Evolutionary conservation across 2,797 vertebrate genomes (phyloP).

Genomic region (Myiotriccus ornatus): DNA sequence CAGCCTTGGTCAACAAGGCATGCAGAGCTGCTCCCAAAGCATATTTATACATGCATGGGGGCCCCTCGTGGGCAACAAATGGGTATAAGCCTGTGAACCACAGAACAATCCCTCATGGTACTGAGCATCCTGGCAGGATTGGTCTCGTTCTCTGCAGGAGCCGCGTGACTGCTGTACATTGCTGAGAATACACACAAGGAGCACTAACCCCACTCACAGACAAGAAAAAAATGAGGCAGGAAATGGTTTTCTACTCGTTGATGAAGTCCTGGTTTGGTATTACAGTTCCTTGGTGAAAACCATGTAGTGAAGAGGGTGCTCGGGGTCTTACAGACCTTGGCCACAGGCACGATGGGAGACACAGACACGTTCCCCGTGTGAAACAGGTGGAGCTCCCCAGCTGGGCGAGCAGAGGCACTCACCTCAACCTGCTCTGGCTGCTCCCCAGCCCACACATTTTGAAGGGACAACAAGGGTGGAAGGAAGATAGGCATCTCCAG

Average conservation of each 20-base stretch:
- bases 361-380: accelerated
- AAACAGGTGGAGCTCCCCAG: background rate
- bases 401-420: accelerated
- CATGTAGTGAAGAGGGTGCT: background rate
- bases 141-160: background rate
- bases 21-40: background rate
- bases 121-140: background rate
- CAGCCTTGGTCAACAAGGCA: background rate
- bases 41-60: background rate
- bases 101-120: background rate
- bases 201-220: background rate
- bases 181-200: background rate
- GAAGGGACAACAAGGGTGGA: background rate
- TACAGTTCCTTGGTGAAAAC: background rate
- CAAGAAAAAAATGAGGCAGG: accelerated
- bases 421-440: too few relatives aligned
- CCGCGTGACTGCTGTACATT: background rate
- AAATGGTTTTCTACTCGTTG: background rate
- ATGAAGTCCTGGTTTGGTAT: background rate
- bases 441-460: background rate
- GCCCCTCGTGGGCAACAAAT: accelerated
- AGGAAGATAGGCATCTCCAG: background rate
- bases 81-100: background rate
- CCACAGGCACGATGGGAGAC: background rate
- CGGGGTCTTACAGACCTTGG: accelerated